Base-by-base conservation (phyloP, 2,113 vertebrate genomes). In the Alouatta palliata region DNA sequence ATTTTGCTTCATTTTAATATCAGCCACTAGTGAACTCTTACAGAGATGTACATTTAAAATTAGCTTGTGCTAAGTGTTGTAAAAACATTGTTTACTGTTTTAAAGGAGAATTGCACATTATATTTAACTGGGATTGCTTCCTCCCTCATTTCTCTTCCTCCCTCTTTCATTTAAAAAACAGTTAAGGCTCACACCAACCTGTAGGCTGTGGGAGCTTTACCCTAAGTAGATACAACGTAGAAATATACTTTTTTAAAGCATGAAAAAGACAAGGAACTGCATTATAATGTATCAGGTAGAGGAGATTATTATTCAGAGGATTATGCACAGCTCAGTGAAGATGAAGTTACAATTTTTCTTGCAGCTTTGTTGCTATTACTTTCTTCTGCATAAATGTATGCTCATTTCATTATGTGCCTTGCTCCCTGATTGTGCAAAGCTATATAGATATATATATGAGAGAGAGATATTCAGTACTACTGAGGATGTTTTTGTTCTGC, bases 231-330 rank as follows among this genome's bases (percentile, higher is more conserved):
- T 98, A 98, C 97, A 98, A 97, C 98, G 98, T 98, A 98, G 98
- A 98, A 98, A 98, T 98, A 98, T 98, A 98, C 98, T 98, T 98
- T 99, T 98, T 97, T 98, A 98, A 97, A 98, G 99, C 98, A 99
- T 99, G 98, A 97, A 94, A 98, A 97, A 98, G 96, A 97, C 92
- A 98, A 96, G 80, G 97, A 98, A 98, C 94, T 98, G 96, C 98
- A 71, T 98, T 98, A 97, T 94, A 98, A 98, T 98, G 79, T 98
- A 98, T 96, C 88, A 54, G 68, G 89, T 95, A 98, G 97, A 98
- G 97, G 98, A 98, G 96, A 97, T 98, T 98, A 98, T 98, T 98
- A 98, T 98, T 98, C 98, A 97, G 97, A 98, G 97, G 98, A 98
- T 98, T 98, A 98, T 98, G 98, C 98, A 98, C 98, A 99, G 97